Evolutionary conservation across 2,888 invertebrate genomes (phyloP).

Genomic region (Lasioglossum marginatum): DNA sequence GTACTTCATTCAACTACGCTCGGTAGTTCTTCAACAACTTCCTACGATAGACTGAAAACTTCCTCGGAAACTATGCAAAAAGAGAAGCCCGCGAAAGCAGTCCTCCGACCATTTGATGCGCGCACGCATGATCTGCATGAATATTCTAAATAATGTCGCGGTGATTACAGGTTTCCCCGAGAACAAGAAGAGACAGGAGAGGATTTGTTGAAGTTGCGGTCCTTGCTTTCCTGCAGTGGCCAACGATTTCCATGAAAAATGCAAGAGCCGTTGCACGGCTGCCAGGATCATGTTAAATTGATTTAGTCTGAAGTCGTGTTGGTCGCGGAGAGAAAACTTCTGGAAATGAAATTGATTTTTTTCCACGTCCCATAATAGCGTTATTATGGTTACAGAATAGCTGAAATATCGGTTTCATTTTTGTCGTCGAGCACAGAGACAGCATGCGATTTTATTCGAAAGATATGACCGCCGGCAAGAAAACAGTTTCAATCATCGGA

Average conservation of each 20-base stretch:
- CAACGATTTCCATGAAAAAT: constrained; percentile 6
- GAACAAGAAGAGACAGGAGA: neutral
- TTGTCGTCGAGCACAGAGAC: neutral
- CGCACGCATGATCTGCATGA: neutral
- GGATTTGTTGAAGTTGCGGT: neutral
- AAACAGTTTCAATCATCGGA: neutral
- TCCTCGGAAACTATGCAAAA: neutral
- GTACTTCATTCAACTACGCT: neutral
- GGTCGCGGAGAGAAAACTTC: neutral
- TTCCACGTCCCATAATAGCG: neutral
- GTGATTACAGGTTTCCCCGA: neutral
- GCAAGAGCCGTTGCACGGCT: neutral
- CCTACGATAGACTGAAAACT: neutral
- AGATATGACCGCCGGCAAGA: neutral
- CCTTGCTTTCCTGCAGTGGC: neutral
- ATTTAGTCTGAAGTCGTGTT: neutral
- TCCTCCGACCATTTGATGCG: neutral
- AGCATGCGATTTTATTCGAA: neutral
- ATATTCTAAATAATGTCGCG: neutral
- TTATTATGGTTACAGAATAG: neutral
- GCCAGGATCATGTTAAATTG: constrained; percentile 8
- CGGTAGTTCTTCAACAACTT: neutral
- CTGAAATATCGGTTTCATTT: neutral
- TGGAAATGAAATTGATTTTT: constrained; percentile 4
- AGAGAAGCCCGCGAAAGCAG: neutral